Evolutionary conservation across 2,113 vertebrate genomes (phyloP).

Genomic region (Myiagra hebetior): DNA sequence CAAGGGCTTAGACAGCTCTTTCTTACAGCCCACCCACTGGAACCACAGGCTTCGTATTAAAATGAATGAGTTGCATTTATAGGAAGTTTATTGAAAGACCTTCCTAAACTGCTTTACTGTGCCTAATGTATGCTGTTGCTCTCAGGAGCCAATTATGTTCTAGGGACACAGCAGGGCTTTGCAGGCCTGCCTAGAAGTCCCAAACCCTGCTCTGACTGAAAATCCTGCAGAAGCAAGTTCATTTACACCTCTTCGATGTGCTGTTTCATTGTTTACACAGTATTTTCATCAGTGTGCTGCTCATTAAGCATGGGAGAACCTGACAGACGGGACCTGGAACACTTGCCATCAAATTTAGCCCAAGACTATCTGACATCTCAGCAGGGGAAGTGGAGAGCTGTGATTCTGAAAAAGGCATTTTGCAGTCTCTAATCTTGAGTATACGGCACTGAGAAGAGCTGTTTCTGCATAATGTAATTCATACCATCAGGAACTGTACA

Average conservation of each 20-base stretch:
- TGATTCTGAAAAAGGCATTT: neutral
- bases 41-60: neutral
- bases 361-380: conserved; percentile 21
- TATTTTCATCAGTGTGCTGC: neutral
- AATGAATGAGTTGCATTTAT: neutral
- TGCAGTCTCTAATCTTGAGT: neutral
- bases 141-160: conserved; percentile 16
- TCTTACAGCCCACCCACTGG: neutral
- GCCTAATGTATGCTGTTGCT: neutral
- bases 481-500: neutral
- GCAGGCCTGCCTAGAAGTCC: neutral
- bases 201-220: neutral
- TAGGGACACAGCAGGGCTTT: conserved; percentile 9
- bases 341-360: conserved; percentile 32
- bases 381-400: neutral
- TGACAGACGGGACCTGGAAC: neutral
- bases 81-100: neutral
- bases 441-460: neutral
- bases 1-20: neutral
- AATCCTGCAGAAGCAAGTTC: neutral
- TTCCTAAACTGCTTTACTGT: neutral
- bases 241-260: neutral
- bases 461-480: neutral
- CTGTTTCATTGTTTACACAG: conserved; percentile 9
- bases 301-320: neutral